Conservation (phyloP, 2,888 invertebrate genomes). For the Nudaria mundana region DNA sequence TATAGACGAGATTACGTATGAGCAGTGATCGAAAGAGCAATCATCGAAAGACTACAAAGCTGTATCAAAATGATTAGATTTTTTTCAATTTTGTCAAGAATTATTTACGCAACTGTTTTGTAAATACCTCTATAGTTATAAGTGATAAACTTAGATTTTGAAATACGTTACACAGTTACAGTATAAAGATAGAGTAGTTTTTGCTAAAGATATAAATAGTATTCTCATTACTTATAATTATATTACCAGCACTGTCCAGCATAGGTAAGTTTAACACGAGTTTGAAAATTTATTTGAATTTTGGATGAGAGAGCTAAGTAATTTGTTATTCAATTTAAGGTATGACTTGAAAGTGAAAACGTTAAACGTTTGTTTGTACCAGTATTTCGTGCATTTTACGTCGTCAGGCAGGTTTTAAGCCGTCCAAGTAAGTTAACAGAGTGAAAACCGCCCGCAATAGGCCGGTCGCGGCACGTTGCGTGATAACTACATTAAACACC, state of each 20-base stretch:
- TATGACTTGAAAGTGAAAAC: slow-evolving; percentile 61
- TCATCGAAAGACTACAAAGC: too few relatives aligned
- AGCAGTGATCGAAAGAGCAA: slow-evolving; percentile 10
- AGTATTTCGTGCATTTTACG: slow-evolving; percentile 66
- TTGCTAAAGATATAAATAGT: too few relatives aligned
- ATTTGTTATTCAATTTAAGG: slow-evolving; percentile 40
- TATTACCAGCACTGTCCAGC: too few relatives aligned
- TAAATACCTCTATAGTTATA: slow-evolving; percentile 10
- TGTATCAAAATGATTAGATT: slow-evolving; percentile 30
- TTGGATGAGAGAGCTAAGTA: slow-evolving; percentile 10
- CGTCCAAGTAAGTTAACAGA: slow-evolving; percentile 53
- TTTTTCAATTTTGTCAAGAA: slow-evolving; percentile 18
- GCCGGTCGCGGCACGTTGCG: slow-evolving; percentile 56
- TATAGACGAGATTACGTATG: slow-evolving; percentile 14
- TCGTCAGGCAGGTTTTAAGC: slow-evolving; percentile 58
- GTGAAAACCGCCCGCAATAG: slow-evolving; percentile 61
- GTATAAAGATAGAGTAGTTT: too few relatives aligned
- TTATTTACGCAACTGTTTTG: slow-evolving; percentile 25
- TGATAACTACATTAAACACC: slow-evolving; percentile 62
- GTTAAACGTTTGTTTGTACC: slow-evolving; percentile 59
- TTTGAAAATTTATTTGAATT: not conserved
- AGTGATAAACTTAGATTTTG: slow-evolving; percentile 7
- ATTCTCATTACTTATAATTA: not conserved
- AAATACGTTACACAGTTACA: too few relatives aligned
- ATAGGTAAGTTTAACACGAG: slow-evolving; percentile 4